These are phyloP conservation scores for Chondrilla cf. caribensis DNA, from an alignment of 37 sponge, comb jelly and placozoan species.

Conservation along the genomic window DNA sequence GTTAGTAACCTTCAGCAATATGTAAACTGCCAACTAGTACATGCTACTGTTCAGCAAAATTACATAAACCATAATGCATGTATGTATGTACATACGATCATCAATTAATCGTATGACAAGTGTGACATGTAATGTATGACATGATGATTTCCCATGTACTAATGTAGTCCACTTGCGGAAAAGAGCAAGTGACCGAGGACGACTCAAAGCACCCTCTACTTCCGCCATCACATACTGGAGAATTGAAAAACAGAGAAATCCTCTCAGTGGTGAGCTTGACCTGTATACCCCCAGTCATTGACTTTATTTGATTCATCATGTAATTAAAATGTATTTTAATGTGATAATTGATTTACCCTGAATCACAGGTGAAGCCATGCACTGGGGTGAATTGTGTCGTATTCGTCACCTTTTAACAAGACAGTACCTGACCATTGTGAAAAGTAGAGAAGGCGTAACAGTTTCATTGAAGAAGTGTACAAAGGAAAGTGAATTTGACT, in stretches of 20 bases:
- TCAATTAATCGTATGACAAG: too few species aligned
- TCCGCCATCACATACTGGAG: constrained; percentile 84
- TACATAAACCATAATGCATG: too few species aligned
- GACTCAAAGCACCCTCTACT: constrained; percentile 43
- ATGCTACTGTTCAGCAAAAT: too few species aligned
- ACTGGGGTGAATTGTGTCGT: constrained; percentile 57
- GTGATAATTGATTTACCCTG: too few species aligned
- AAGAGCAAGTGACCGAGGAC: constrained; percentile 17
- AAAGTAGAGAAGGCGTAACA: neutral
- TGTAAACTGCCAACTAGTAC: too few species aligned
- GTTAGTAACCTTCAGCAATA: too few species aligned
- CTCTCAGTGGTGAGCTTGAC: constrained; percentile 29
- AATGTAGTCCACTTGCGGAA: constrained; percentile 51
- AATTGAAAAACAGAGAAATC: constrained; percentile 51
- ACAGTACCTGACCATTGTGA: constrained; percentile 44
- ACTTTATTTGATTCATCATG: too few species aligned
- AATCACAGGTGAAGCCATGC: constrained; percentile 27
- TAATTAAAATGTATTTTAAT: too few species aligned
- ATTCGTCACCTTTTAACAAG: constrained; percentile 56
- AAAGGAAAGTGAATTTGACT: neutral
- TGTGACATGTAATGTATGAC: too few species aligned
- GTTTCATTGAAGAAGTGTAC: constrained; percentile 18
- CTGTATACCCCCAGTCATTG: too few species aligned
- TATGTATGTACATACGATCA: too few species aligned
- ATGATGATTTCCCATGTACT: too few species aligned